Evolutionary conservation across 2,113 vertebrate species (phyloP).

Genomic region (Climacteris rufus): DNA sequence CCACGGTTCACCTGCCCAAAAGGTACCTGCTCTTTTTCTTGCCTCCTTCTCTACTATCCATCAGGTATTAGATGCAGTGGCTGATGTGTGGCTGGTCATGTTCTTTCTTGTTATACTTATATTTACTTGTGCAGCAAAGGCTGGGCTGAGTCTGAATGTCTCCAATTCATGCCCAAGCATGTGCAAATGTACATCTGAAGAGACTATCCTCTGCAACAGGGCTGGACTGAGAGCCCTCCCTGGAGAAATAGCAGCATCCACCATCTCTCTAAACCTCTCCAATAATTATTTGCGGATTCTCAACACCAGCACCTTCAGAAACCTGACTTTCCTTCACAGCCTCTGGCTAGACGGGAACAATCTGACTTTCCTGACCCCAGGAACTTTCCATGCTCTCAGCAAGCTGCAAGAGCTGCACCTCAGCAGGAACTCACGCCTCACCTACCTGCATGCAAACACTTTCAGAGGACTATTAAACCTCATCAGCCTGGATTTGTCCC

Average conservation of each 20-base stretch:
- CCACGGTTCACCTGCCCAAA: neutral
- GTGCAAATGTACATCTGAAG: slow-evolving; percentile 43
- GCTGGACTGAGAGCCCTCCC: slow-evolving; percentile 53
- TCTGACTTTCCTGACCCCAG: slow-evolving; percentile 60
- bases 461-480: slow-evolving; percentile 61
- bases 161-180: slow-evolving; percentile 36
- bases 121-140: neutral
- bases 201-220: slow-evolving; percentile 31
- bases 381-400: slow-evolving; percentile 51
- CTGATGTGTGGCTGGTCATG: slow-evolving; percentile 24
- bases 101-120: neutral
- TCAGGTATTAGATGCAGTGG: neutral
- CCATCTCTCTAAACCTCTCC: slow-evolving; percentile 50
- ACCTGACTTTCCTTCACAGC: slow-evolving; percentile 56
- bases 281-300: slow-evolving; percentile 51
- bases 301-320: slow-evolving; percentile 43
- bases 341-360: slow-evolving; percentile 66
- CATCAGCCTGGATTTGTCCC: slow-evolving; percentile 59
- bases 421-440: slow-evolving; percentile 56
- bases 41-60: neutral
- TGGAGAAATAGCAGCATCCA: slow-evolving; percentile 41
- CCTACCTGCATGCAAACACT: slow-evolving; percentile 57
- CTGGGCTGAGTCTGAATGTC: neutral
- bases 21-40: slow-evolving; percentile 10
- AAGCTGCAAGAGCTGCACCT: slow-evolving; percentile 56